Evolutionary conservation across 1,140 invertebrate species (phyloP).

Genomic region (Yoshiicerus persimilis): DNA sequence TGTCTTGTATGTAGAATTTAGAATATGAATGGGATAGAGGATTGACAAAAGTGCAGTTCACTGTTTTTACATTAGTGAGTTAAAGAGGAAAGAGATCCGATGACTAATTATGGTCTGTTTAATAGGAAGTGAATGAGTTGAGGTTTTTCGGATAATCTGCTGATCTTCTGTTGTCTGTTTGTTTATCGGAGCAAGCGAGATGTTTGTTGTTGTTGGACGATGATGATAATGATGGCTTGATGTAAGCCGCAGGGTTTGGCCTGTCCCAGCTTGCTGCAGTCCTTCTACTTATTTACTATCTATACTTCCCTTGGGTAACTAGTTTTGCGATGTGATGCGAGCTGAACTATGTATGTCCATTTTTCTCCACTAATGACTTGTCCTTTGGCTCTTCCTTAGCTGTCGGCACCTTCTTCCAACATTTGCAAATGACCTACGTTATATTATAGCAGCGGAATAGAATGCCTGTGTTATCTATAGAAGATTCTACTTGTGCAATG

Average conservation of each 20-base stretch:
- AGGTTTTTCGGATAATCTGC: slow-evolving; percentile 21
- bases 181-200: slow-evolving; percentile 17
- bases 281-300: too few relatives aligned
- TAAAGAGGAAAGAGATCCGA: not conserved
- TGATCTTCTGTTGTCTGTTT: slow-evolving; percentile 3
- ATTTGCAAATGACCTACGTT: not conserved
- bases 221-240: slow-evolving; percentile 16
- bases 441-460: not conserved
- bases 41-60: not conserved
- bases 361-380: slow-evolving; percentile 20
- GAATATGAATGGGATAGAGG: not conserved
- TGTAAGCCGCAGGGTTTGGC: not conserved
- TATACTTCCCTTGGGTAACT: not conserved
- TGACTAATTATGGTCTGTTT: slow-evolving; percentile 20
- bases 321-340: not conserved
- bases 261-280: not conserved
- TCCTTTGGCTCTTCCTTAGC: slow-evolving; percentile 10
- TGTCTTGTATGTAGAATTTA: too few relatives aligned
- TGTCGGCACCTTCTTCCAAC: slow-evolving; percentile 4
- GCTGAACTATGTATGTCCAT: not conserved
- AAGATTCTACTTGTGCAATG: not conserved
- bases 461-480: not conserved
- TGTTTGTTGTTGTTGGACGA: not conserved
- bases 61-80: not conserved
- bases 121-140: slow-evolving; percentile 22